phyloP scores from a whole-genome alignment of 2,113 vertebrate species.

The Lepus americanus region DNA sequence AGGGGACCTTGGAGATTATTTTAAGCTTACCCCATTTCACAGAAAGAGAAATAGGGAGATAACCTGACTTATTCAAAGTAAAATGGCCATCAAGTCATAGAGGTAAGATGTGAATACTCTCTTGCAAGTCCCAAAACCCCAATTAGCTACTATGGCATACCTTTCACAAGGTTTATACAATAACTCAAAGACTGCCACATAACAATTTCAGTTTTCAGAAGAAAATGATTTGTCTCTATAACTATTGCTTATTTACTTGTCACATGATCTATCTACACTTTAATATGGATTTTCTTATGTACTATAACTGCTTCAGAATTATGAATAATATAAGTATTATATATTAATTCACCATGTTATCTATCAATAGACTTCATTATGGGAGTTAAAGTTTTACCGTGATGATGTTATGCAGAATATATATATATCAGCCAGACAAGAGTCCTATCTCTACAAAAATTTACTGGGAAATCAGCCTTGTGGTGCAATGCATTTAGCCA shows the following conservation, averaged over 20 bases:
- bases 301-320: not conserved
- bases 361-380: not conserved
- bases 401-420: not conserved
- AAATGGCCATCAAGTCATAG: not conserved
- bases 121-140: not conserved
- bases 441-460: not conserved
- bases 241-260: not conserved
- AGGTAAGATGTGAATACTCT: not conserved
- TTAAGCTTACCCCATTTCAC: not conserved
- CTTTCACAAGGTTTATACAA: not conserved
- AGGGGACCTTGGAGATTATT: not conserved
- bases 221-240: not conserved
- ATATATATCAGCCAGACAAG: not conserved
- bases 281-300: not conserved
- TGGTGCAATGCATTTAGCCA: no score
- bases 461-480: no score
- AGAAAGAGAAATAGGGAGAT: not conserved
- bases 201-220: not conserved
- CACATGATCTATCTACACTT: not conserved
- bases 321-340: not conserved
- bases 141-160: not conserved
- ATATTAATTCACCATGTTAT: conserved; percentile 18
- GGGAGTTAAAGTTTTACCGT: not conserved
- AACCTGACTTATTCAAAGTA: not conserved
- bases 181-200: not conserved